A percentile compares a stretch with the other conserved stretches of the same genome.
phyloP scores from a whole-genome alignment of 2,113 vertebrate genomes.

The Mionectes macconnelli region DNA sequence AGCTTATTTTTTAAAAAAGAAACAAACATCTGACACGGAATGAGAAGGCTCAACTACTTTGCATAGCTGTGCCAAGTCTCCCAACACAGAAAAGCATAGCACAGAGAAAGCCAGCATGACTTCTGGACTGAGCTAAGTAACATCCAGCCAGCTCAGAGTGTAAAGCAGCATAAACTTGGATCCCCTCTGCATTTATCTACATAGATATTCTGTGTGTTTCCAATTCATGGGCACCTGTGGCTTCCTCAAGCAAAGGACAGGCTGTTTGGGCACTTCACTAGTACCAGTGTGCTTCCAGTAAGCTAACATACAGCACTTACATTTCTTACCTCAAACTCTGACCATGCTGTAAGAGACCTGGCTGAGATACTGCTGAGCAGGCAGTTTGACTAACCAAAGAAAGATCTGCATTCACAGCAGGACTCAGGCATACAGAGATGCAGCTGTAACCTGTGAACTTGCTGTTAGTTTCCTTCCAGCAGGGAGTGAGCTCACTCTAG shows the following conservation, averaged over 20 bases:
- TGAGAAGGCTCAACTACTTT: not conserved
- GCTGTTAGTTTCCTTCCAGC: not conserved
- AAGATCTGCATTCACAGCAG: not conserved
- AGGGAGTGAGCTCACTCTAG: not conserved
- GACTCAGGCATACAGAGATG: not conserved
- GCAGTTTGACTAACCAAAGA: conserved; percentile 10
- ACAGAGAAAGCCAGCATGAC: not conserved
- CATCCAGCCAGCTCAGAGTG: not conserved
- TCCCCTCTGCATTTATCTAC: not conserved
- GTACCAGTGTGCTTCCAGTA: not conserved
- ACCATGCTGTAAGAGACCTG: not conserved
- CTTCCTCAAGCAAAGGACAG: not conserved
- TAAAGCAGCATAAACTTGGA: not conserved
- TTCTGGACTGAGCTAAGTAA: not conserved
- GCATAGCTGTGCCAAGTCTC: not conserved
- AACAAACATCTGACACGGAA: not conserved
- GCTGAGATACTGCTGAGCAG: conserved; percentile 15
- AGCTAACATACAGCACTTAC: not conserved
- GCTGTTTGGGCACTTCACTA: not conserved
- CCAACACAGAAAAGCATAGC: not conserved
- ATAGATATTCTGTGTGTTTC: not conserved
- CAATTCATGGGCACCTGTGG: not conserved
- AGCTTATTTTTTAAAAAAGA: not conserved
- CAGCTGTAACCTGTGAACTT: conserved; percentile 22
- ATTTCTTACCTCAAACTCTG: not conserved